A percentile compares a stretch with the other conserved stretches of the same genome.
Conservation (phyloP, 1,140 invertebrate species). For the Subanguina moxae region DNA sequence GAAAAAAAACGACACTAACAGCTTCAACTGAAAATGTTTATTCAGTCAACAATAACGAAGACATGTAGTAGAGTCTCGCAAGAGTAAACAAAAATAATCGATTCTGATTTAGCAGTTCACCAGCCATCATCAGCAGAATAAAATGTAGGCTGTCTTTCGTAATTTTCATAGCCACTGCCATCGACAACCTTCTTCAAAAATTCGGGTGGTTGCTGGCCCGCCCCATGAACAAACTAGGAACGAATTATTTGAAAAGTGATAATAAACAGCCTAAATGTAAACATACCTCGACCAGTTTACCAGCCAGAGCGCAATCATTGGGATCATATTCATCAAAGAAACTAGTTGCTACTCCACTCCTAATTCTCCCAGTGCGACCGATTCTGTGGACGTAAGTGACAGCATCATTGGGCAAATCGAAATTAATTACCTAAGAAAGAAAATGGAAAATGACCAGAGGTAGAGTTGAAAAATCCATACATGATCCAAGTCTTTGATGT, state of each 20-base stretch:
- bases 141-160: background rate
- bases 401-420: slow-evolving; percentile 81
- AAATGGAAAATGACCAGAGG: background rate
- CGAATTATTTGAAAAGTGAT: background rate
- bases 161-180: background rate
- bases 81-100: too few relatives aligned
- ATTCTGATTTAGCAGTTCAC: background rate
- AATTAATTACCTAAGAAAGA: slow-evolving; percentile 73
- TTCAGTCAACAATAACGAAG: too few relatives aligned
- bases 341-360: slow-evolving; percentile 16
- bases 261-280: background rate
- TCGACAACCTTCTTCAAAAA: background rate
- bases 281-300: slow-evolving; percentile 9
- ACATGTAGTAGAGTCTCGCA: too few relatives aligned
- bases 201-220: background rate
- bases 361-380: slow-evolving; percentile 71
- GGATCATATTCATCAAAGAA: slow-evolving; percentile 26
- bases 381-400: slow-evolving; percentile 90
- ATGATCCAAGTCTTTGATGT: slow-evolving; percentile 84
- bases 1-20: too few relatives aligned
- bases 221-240: slow-evolving; percentile 7
- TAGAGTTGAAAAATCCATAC: too few relatives aligned
- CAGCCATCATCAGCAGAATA: background rate
- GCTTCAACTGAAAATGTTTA: too few relatives aligned
- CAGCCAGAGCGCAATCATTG: slow-evolving; percentile 27